A percentile compares a stretch with the other conserved stretches of the same genome.
Conservation (phyloP, 2,888 invertebrate genomes). For the Rhagonycha fulva region DNA sequence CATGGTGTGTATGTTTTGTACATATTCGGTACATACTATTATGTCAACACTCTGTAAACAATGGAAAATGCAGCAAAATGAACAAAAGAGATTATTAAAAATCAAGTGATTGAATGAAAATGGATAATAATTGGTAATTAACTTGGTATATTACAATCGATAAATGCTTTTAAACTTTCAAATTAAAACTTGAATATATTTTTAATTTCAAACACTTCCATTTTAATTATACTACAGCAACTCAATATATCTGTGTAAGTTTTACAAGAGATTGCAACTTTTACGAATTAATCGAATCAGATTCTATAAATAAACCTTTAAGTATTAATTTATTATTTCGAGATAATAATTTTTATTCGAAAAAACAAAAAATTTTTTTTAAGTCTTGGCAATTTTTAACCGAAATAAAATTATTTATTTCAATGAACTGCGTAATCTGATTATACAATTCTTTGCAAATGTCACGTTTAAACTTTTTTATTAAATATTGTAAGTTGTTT, state of each 20-base stretch:
- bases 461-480: background rate
- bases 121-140: background rate
- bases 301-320: background rate
- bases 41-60: background rate
- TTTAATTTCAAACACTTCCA: background rate
- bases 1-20: no score
- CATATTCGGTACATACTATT: no score
- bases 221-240: background rate
- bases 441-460: background rate
- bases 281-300: background rate
- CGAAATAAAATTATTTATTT: background rate
- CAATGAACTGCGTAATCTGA: background rate
- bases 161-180: background rate
- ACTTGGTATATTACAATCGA: background rate
- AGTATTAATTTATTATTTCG: background rate
- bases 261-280: background rate
- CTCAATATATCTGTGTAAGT: background rate
- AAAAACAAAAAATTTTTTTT: background rate
- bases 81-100: background rate
- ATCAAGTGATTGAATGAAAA: background rate
- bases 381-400: background rate
- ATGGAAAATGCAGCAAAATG: background rate
- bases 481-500: background rate
- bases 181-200: background rate
- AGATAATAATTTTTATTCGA: background rate